Evolutionary conservation across 2,888 invertebrate genomes (phyloP).

Genomic region (Thereva nobilitata): DNA sequence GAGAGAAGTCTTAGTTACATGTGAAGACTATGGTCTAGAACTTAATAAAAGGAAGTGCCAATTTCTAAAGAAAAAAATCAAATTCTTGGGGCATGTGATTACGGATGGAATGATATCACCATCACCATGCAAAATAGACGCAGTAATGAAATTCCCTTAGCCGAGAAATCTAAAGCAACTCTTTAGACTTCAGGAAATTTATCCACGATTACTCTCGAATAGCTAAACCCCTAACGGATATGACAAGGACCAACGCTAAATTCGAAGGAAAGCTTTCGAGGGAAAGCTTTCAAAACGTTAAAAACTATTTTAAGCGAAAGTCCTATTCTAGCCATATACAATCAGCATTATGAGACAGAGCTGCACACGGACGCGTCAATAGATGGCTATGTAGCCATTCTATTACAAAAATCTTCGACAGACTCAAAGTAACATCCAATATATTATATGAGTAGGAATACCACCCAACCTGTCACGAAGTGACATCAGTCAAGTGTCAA

Average conservation of each 20-base stretch:
- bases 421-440: slow-evolving; percentile 44
- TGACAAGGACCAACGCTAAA: not conserved
- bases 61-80: not conserved
- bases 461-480: too few relatives aligned
- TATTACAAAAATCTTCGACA: slow-evolving; percentile 42
- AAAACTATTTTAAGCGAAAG: not conserved
- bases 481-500: too few relatives aligned
- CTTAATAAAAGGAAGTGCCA: not conserved
- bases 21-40: not conserved
- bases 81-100: slow-evolving; percentile 14
- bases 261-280: not conserved
- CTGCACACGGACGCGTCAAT: slow-evolving; percentile 47
- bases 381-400: slow-evolving; percentile 45
- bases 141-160: slow-evolving; percentile 7
- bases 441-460: slow-evolving; percentile 45
- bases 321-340: slow-evolving; percentile 43
- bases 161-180: not conserved
- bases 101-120: not conserved
- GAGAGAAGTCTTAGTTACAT: slow-evolving; percentile 8
- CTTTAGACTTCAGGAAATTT: not conserved
- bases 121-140: slow-evolving; percentile 5
- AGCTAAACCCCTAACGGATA: not conserved
- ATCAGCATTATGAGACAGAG: slow-evolving; percentile 41
- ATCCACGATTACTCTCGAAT: not conserved
- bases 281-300: not conserved